Base-by-base conservation (phyloP, 2,113 vertebrate species). In the Eonycteris spelaea region DNA sequence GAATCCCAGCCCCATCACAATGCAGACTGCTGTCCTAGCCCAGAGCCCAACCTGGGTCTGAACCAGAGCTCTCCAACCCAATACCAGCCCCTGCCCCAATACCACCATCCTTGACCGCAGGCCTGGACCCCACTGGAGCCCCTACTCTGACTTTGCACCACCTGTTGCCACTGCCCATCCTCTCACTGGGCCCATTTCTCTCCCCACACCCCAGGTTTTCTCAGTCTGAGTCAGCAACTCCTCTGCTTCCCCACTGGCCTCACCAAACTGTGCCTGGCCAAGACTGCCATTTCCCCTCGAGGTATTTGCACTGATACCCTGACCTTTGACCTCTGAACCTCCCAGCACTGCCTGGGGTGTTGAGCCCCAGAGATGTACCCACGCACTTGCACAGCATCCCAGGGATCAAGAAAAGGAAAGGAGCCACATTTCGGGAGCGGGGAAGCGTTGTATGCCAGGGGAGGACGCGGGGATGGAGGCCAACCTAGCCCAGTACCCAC, bases 191-290 rank as follows among this genome's bases (percentile, higher is more conserved):
- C 35, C 78, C 53, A 2, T 57, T 61, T 55, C 43, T 93, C 65
- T 88, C 65, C 79, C 77, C 13, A 45, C 48, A 70, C 28, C 59
- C 21, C 74, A 97, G 99, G 99, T 73, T 99, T 99, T 80, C 98
- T 99, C 94, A 99, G 99, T 94, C 98, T 99, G 87, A 99, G 99
- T 95, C 99, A 99, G 98, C 99, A 99, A 97, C 98, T 99, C 61
- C 99, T 99, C 88, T 99, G 99, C 87, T 99, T 99, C 95, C 99
- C 99, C 86, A 99, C 99, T 74, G 99, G 99, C 57, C 98, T 99
- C 85, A 99, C 98, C 94, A 99, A 99, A 94, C 98, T 99, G 67
- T 99, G 99, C 97, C 99, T 99, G 96, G 99, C 99, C 97, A 99
- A 99, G 98, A 99, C 99, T 74, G 98, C 99, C 57, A 98, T 99